These are phyloP conservation scores for Listronotus bonariensis DNA, from an alignment of 1,140 invertebrate species.

Conservation along the genomic window DNA sequence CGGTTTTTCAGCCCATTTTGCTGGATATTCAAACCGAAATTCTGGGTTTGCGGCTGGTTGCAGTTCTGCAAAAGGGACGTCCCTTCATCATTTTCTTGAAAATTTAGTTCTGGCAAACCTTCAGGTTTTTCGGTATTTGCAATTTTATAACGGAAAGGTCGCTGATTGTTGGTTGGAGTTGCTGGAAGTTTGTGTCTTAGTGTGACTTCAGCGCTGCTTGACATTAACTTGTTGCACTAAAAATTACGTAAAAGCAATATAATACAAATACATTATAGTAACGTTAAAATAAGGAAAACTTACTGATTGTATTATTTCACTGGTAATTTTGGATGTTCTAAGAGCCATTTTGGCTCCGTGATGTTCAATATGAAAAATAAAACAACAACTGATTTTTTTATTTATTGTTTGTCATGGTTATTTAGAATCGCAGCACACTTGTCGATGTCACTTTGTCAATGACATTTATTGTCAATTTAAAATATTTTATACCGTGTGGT, in stretches of 20 bases:
- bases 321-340: conserved; percentile 38
- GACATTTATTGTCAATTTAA: neutral
- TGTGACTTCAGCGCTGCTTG: conserved; percentile 5
- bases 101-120: conserved; percentile 16
- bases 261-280: neutral
- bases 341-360: conserved; percentile 38
- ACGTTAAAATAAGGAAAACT: conserved; percentile 10
- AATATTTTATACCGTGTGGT: neutral
- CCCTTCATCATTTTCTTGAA: conserved; percentile 5
- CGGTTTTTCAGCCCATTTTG: conserved; percentile 24
- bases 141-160: conserved; percentile 21
- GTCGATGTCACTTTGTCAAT: too few species aligned
- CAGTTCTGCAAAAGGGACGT: conserved; percentile 16
- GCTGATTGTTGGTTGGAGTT: neutral
- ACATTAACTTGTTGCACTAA: conserved; percentile 24
- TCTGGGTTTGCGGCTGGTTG: conserved; percentile 20
- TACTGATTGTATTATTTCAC: conserved; percentile 36
- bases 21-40: conserved; percentile 17
- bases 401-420: conserved; percentile 35
- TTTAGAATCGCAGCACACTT: neutral
- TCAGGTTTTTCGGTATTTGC: conserved; percentile 13
- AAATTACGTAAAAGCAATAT: neutral
- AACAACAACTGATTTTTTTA: conserved; percentile 34
- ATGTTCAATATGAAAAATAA: conserved; percentile 31
- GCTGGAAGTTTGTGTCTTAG: conserved; percentile 4